Conservation (phyloP, 2,797 vertebrate species). For the Antrozous pallidus region DNA sequence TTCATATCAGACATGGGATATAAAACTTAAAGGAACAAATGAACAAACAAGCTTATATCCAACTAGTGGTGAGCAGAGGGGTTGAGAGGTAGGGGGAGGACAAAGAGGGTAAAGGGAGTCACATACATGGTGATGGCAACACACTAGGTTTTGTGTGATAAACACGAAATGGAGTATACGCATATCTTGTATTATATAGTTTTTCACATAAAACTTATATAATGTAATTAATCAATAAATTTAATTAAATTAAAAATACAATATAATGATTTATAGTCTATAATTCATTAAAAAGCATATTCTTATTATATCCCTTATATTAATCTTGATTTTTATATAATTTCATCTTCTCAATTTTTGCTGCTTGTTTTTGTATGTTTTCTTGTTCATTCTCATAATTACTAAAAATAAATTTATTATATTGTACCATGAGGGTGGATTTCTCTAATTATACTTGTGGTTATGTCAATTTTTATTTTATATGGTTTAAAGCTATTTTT, state of each 20-base stretch:
- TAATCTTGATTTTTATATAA: neutral
- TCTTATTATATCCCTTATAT: neutral
- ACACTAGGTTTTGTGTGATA: neutral
- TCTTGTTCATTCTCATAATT: neutral
- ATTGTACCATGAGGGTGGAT: too few relatives aligned
- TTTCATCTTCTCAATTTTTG: neutral
- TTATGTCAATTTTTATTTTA: neutral
- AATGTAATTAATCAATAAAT: neutral
- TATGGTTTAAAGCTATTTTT: neutral
- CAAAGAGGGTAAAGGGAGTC: neutral
- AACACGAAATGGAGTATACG: neutral
- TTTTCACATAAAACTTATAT: neutral
- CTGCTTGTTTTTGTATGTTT: neutral
- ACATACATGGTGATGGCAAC: neutral
- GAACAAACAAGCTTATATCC: neutral
- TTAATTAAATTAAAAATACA: neutral
- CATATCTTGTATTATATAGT: neutral
- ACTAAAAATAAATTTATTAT: neutral
- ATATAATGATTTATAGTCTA: neutral
- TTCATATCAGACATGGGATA: neutral
- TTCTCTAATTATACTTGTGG: neutral
- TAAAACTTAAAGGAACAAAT: neutral
- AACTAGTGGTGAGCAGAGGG: neutral
- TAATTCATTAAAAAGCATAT: neutral
- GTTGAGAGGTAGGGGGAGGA: neutral